Evolutionary conservation across 2,797 vertebrate genomes (phyloP), one percentile per base, ranked within the genome.

Genomic region (Capromys pilorides): DNA sequence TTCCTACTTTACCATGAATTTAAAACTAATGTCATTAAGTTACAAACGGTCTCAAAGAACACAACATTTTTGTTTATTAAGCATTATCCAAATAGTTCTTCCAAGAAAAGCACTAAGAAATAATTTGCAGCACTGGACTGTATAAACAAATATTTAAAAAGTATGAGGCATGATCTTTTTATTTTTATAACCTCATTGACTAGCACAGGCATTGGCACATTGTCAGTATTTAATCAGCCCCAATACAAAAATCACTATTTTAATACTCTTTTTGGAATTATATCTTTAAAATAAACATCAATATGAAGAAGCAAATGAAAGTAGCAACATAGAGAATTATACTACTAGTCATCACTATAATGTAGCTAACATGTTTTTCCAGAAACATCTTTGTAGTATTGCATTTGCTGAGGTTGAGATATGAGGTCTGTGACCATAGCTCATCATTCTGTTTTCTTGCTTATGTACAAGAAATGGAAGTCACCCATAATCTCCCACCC

Each of bases 11-110:
- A 89, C 54, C 16, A 57, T 84, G 22, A 95, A 57, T 41, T 64
- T 83, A 78, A 94, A 95, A 91, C 71, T 90, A 86, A 86, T n/a
- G 78, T 78, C 22, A 59, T 36, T 95, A 84, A 83, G 49, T 83
- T 89, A 66, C 12, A 62, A 94, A 75, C 5, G 45, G 64, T 80
- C 39, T 80, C 22, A 73, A 90, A 91, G 69, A 91, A 88, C 36
- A 90, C 66, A 86, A 61, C 18, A 49, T 33, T 64, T 86, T n/a
- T 82, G 57, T 81, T 93, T 84, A 75, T 4, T 82, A 45, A 86
- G 45, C 84, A 84, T 79, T n/a, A 83, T 61, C 21, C 41, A 90
- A 75, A 49, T 59, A 54, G 64, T 94, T 92, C 77, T 92, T 75
- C n/a, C 61, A 96, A 78, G 49, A 94, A 91, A 91, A 94, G 31